Conservation (phyloP, 2,888 invertebrate genomes). For the Drepana falcataria region DNA sequence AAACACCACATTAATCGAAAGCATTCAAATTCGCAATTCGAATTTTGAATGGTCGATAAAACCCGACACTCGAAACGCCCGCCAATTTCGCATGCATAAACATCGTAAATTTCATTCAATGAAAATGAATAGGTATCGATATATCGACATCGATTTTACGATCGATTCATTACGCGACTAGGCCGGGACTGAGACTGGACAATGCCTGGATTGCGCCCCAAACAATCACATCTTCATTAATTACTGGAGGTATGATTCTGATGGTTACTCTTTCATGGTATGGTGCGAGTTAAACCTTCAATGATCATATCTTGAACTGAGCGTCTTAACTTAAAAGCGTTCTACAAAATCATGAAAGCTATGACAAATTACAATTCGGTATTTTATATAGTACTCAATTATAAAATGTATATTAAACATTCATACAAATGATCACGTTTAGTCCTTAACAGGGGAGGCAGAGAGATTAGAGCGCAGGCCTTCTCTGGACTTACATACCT, state of each 20-base stretch:
- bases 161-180: constrained; percentile 55
- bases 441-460: too few species aligned
- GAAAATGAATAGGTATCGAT: constrained; percentile 60
- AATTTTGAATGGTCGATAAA: constrained; percentile 70
- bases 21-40: constrained; percentile 52
- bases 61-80: constrained; percentile 62
- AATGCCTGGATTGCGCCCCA: constrained; percentile 34
- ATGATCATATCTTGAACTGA: constrained; percentile 16
- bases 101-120: constrained; percentile 71
- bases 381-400: too few species aligned
- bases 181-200: constrained; percentile 42
- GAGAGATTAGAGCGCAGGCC: too few species aligned
- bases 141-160: constrained; percentile 59
- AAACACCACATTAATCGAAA: constrained; percentile 49
- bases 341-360: not conserved
- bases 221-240: constrained; percentile 67
- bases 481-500: too few species aligned
- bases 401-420: too few species aligned
- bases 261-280: constrained; percentile 32
- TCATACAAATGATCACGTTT: too few species aligned
- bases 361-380: too few species aligned
- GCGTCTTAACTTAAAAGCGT: not conserved
- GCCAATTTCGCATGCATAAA: constrained; percentile 67
- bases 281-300: constrained; percentile 30
- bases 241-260: constrained; percentile 60